Conservation (phyloP, 30 jellyfish, hydroid and myxozoan species). For the Mastigias papua region DNA sequence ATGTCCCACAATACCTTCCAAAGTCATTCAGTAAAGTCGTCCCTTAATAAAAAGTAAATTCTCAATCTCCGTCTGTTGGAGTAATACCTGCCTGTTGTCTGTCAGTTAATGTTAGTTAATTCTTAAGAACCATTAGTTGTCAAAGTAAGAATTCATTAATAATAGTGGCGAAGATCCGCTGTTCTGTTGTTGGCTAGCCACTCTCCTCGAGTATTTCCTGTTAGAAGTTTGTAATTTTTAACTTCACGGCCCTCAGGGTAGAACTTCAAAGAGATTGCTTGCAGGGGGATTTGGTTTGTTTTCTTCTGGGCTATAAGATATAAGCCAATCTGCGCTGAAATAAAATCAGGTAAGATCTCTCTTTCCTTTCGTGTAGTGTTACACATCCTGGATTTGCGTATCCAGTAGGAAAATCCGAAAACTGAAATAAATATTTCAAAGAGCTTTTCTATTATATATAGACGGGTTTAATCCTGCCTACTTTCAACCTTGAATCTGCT, state of each 20-base stretch:
- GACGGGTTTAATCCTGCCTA: not conserved
- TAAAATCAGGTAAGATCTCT: not conserved
- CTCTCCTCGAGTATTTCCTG: slow-evolving; percentile 9
- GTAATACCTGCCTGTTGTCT: no score
- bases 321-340: not conserved
- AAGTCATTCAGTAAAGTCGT: no score
- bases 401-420: not conserved
- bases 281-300: not conserved
- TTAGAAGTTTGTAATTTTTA: not conserved
- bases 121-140: no score
- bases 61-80: no score
- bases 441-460: not conserved
- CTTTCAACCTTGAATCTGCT: not conserved
- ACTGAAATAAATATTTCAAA: not conserved
- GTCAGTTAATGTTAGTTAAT: no score
- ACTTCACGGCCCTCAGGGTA: not conserved
- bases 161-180: not conserved
- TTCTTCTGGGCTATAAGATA: not conserved
- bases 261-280: not conserved
- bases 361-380: slow-evolving; percentile 9
- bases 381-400: not conserved
- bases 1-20: no score
- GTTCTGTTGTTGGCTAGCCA: not conserved
- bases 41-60: no score
- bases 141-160: not conserved